These are phyloP conservation scores for Hybos culiciformis DNA, from an alignment of 2,888 invertebrate genomes.

Conservation along the genomic window DNA sequence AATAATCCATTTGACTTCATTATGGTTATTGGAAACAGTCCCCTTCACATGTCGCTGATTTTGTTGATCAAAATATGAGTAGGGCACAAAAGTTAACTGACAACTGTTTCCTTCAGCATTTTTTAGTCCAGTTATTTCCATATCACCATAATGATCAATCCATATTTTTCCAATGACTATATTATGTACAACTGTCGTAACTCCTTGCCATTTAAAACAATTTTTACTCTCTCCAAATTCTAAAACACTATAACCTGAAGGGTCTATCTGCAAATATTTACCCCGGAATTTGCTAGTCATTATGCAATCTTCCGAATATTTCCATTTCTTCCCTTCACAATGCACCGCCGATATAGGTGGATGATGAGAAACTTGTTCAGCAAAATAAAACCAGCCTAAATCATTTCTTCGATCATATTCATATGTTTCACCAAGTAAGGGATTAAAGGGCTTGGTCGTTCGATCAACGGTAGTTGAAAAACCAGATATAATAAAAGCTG, in stretches of 20 bases:
- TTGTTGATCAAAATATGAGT: slow-evolving; percentile 96
- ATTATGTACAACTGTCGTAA: slow-evolving; percentile 98
- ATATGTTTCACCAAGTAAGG: slow-evolving; percentile 88
- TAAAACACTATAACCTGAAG: slow-evolving; percentile 58
- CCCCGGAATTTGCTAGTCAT: slow-evolving; percentile 99
- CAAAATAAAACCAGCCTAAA: slow-evolving; percentile 88
- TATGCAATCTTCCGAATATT: slow-evolving; percentile 96
- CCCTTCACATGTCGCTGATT: slow-evolving; percentile 82
- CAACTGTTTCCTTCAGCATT: slow-evolving; percentile 83
- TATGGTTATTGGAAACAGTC: slow-evolving; percentile 55
- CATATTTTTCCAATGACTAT: slow-evolving; percentile 98
- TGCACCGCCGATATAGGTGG: slow-evolving; percentile 95
- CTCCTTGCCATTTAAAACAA: slow-evolving; percentile 95
- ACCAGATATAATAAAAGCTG: slow-evolving; percentile 90
- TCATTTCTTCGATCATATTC: slow-evolving; percentile 95
- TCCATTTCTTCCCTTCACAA: slow-evolving; percentile 86
- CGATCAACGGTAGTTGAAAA: slow-evolving; percentile 71
- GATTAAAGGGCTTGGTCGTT: slow-evolving; percentile 96
- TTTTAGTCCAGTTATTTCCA: slow-evolving; percentile 84
- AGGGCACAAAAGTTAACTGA: slow-evolving; percentile 92
- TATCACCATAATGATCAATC: slow-evolving; percentile 99
- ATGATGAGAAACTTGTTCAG: slow-evolving; percentile 98
- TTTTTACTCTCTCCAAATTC: slow-evolving; percentile 54
- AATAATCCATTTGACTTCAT: slow-evolving; percentile 61
- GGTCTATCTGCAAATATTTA: slow-evolving; percentile 85